Base-by-base conservation (phyloP, 1,140 invertebrate genomes). In the Vanessa atalanta region DNA sequence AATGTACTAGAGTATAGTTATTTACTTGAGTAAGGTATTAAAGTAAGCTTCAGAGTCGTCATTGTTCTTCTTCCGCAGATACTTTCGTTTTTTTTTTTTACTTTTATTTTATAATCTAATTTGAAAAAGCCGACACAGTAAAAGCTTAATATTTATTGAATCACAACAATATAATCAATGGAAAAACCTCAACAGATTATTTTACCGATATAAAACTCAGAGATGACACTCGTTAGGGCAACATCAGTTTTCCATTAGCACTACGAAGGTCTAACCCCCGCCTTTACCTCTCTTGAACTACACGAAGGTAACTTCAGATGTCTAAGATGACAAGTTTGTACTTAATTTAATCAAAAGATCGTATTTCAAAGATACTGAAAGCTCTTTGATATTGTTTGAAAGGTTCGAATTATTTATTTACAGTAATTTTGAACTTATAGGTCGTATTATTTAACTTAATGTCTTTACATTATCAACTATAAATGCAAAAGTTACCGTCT, bases 241-340 rank as follows among this genome's bases (percentile, higher is more conserved):
- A 73, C 71, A 73, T 67, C 71, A 61, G 14, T 73, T 73, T 67
- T 67, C 71, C 55, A 73, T 73, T 73, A 71, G 70, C 60, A 14
- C 4, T 23, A 0, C 9, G 48, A 48, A 71, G n/a, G 8, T 9
- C 51, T 20, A 14, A 4, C 26, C 14, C 23, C 12, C 26, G 14
- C 26, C 26, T 61, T 13, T 12, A 20, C 16, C 20, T 15, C 57
- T 37, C 57, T 60, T 15, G 57, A 61, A 61, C 57, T 61, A 61
- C 26, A n/a, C 5, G 31, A 15, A 65, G 63, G 43, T 12, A 65
- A 65, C 63, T 47, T 61, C 23, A 61, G 16, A 31, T 43, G 43
- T 47, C 26, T 69, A 43, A 37, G 8, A 37, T 65, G 70, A 64
- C 61, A 71, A 71, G 26, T 71, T 65, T n/a, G 26, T 55, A 65